Evolutionary conservation across 2,113 vertebrate species (phyloP), one percentile per base, ranked within the genome.

Genomic region (Labeo catla): DNA sequence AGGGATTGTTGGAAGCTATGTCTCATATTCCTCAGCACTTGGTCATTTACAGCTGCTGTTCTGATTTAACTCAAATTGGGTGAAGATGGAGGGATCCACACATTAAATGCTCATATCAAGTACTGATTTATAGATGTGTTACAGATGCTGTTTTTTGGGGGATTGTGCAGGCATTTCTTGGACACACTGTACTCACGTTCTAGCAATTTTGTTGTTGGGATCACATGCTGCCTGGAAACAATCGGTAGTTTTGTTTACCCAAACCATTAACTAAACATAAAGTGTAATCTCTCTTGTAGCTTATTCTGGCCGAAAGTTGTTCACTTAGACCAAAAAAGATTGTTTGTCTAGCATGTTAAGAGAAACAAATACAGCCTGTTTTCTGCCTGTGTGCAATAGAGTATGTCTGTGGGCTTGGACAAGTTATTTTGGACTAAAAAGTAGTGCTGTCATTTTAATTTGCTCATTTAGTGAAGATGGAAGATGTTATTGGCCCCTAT

Each of bases 1-100:
- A 12, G 77, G 6, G 19, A 59, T n/a, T 4, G 10, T 12, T 78
- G 76, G 77, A 79, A 79, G 45, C 54, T 23, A n/a, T 19, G 52
- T 43, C 77, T 80, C 36, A 63, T 80, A 80, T 80, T 63, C 54
- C 39, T 80, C 16, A 45, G 21, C 21, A 7, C 12, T 59, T 78
- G 57, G 28, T 21, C 76, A 59, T 39, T 59, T 36, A 61, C 11
- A 61, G 36, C 54, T 43, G 10, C 36, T 79, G 19, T 23, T 61
- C 36, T 13, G 19, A n/a, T 61, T 80, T 61, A 45, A 43, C 52
- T n/a, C 8, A 79, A n/a, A 79, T n/a, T n/a, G 19, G 16, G 52
- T 39, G 52, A 79, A n/a, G 34, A 79, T 19, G 54, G 34, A 61
- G 76, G 19, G 54, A 43, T 57, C 16, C 45, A 9, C 50, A 50